Evolutionary conservation across 2,113 vertebrate genomes (phyloP).

Genomic region (Corynorhinus townsendii): DNA sequence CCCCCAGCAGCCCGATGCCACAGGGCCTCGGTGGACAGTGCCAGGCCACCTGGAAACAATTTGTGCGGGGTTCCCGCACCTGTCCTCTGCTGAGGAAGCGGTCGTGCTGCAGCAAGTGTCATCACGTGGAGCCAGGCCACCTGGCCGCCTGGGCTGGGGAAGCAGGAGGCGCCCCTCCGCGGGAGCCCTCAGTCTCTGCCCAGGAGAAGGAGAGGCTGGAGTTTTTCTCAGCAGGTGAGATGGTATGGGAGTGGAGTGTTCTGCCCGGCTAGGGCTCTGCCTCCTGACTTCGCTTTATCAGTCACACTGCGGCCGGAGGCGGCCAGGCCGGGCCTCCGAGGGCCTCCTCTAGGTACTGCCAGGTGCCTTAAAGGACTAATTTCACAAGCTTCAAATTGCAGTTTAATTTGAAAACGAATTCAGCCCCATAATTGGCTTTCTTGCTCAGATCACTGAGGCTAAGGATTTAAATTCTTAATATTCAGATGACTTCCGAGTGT

Average conservation of each 20-base stretch:
- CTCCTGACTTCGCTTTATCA: not conserved
- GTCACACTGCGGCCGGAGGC: not conserved
- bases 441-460: conserved; percentile 93
- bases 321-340: conserved; percentile 60
- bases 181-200: not conserved
- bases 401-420: conserved; percentile 99
- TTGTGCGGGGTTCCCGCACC: accelerated
- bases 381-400: conserved; percentile 90
- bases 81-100: accelerated
- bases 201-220: not conserved
- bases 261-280: too few relatives aligned
- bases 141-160: not conserved
- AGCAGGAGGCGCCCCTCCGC: accelerated
- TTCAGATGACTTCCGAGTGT: conserved; percentile 88
- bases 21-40: not conserved
- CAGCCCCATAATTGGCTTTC: conserved; percentile 98
- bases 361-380: conserved; percentile 92
- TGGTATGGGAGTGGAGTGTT: not conserved
- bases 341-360: conserved; percentile 78
- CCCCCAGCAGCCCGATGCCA: accelerated
- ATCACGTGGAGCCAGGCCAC: accelerated
- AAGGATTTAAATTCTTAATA: conserved; percentile 96
- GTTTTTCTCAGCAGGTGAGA: not conserved
- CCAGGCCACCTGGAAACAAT: not conserved
- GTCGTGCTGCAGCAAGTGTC: accelerated